These are phyloP conservation scores for Plagodis pulveraria DNA, from an alignment of 2,888 invertebrate species.

Conservation along the genomic window DNA sequence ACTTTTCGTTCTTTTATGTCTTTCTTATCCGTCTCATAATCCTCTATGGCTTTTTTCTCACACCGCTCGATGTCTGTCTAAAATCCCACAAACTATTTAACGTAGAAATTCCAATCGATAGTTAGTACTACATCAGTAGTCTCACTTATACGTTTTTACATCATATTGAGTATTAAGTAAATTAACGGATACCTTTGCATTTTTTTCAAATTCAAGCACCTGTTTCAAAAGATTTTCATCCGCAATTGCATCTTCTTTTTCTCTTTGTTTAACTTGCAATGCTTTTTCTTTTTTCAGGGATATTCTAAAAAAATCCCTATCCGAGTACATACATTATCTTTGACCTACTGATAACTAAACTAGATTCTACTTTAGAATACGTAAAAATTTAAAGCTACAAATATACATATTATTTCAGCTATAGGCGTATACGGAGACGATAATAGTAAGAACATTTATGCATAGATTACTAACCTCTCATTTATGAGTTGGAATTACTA, in stretches of 20 bases:
- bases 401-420: too few relatives aligned
- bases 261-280: slow-evolving; percentile 36
- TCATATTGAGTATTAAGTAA: too few relatives aligned
- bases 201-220: slow-evolving; percentile 41
- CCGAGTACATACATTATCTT: neutral
- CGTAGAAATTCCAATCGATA: too few relatives aligned
- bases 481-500: too few relatives aligned
- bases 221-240: slow-evolving; percentile 42
- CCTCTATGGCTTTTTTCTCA: slow-evolving; percentile 40
- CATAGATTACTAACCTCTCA: too few relatives aligned
- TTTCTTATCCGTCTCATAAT: slow-evolving; percentile 41
- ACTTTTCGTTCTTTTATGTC: slow-evolving; percentile 38
- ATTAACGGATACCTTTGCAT: slow-evolving; percentile 33
- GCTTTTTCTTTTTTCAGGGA: slow-evolving; percentile 37
- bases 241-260: slow-evolving; percentile 40
- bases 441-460: too few relatives aligned
- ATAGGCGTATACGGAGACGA: too few relatives aligned
- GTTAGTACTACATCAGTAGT: too few relatives aligned
- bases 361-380: too few relatives aligned
- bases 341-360: too few relatives aligned
- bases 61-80: slow-evolving; percentile 41
- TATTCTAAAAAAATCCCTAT: slow-evolving; percentile 34
- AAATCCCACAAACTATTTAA: neutral
- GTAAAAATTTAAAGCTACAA: too few relatives aligned
- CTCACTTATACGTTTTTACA: too few relatives aligned